Conservation (phyloP, 2,113 vertebrate genomes). For the Lates calcarifer region DNA sequence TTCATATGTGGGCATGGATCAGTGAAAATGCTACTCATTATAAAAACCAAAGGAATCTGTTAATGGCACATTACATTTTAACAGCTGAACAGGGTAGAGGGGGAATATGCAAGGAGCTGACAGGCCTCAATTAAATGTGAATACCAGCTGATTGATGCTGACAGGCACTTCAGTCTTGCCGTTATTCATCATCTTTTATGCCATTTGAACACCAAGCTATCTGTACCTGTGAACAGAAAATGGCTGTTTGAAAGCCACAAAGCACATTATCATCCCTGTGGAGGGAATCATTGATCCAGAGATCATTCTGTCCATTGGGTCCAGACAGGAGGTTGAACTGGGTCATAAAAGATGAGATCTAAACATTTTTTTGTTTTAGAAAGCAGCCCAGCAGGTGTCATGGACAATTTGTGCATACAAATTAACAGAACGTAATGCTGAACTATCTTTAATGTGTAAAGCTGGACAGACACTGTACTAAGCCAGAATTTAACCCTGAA, state of each 20-base stretch:
- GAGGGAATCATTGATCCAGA: conserved; percentile 64
- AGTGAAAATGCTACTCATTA: conserved; percentile 55
- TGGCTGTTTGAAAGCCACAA: conserved; percentile 57
- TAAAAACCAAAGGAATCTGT: conserved; percentile 56
- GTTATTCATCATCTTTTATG: conserved; percentile 74
- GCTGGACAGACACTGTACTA: neutral
- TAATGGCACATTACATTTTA: conserved; percentile 67
- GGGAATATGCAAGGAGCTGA: conserved; percentile 58
- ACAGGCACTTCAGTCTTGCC: conserved; percentile 59
- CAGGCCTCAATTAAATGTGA: conserved; percentile 77
- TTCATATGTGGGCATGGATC: conserved; percentile 59
- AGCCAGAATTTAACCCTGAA: neutral
- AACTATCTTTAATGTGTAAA: neutral
- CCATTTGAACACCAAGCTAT: conserved; percentile 52
- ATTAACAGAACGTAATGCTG: neutral
- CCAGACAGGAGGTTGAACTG: neutral
- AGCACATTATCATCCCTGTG: conserved; percentile 53
- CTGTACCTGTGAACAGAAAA: conserved; percentile 54
- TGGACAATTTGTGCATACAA: neutral
- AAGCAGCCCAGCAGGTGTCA: neutral
- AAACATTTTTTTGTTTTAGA: neutral
- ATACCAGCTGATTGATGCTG: conserved; percentile 69
- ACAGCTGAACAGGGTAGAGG: conserved; percentile 44
- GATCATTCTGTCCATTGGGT: conserved; percentile 22
- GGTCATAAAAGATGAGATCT: neutral